These are phyloP conservation scores for Remorina albescens DNA, from an alignment of 2,797 vertebrate species.

Conservation along the genomic window DNA sequence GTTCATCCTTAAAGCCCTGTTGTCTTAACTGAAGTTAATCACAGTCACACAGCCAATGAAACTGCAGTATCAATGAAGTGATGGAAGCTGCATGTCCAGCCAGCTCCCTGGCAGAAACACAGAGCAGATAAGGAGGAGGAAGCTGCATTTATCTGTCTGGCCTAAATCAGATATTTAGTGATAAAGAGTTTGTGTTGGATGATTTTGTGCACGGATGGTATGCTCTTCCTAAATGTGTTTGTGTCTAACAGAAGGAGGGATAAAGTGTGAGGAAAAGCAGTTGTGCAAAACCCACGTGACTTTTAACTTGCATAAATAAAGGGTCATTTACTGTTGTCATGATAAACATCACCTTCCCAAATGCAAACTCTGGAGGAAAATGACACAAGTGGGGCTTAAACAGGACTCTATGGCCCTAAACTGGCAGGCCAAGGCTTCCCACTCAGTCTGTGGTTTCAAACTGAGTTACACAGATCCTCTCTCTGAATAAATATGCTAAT, in stretches of 20 bases:
- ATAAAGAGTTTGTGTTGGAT: neutral
- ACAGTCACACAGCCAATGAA: constrained; percentile 65
- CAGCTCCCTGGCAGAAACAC: constrained; percentile 31
- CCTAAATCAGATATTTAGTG: neutral
- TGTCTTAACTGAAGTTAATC: constrained; percentile 59
- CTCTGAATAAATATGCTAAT: constrained; percentile 72
- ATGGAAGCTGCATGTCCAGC: constrained; percentile 9
- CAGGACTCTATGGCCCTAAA: constrained; percentile 60
- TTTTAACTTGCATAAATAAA: constrained; percentile 51
- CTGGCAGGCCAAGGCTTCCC: constrained; percentile 67
- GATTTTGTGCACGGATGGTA: neutral
- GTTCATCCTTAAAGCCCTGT: constrained; percentile 53
- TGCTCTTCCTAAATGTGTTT: constrained; percentile 28
- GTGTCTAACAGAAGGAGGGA: constrained; percentile 3
- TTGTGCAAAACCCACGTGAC: constrained; percentile 36
- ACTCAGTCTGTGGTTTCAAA: constrained; percentile 46
- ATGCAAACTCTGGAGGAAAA: constrained; percentile 54
- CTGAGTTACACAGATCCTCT: constrained; percentile 62
- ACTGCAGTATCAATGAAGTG: constrained; percentile 17
- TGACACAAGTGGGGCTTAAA: constrained; percentile 56
- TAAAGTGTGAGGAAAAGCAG: constrained; percentile 36
- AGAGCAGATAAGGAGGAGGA: constrained; percentile 31
- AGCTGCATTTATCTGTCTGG: constrained; percentile 36
- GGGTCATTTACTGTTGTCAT: constrained; percentile 70
- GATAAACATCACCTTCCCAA: constrained; percentile 73